Percentiles rank a stretch among this genome's conserved stretches.
phyloP scores from a whole-genome alignment of 2,113 vertebrate genomes.

The Octodon degus region DNA sequence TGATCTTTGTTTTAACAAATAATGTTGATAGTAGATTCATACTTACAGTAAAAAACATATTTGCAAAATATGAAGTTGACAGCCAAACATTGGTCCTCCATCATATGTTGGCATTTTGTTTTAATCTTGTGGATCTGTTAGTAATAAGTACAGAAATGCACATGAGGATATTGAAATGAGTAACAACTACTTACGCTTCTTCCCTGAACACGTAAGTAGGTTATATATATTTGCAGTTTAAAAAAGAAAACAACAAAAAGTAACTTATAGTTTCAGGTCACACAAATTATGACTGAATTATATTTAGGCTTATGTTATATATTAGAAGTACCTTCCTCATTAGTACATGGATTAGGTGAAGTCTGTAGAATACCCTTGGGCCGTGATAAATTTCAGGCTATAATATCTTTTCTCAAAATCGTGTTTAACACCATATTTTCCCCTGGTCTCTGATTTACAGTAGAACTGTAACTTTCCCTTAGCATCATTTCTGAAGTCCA shows the following conservation, averaged over 20 bases:
- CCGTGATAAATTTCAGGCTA: background rate
- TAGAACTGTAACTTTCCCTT: background rate
- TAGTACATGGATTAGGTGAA: background rate
- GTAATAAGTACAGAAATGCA: background rate
- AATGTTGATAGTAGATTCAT: background rate
- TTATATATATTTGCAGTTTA: background rate
- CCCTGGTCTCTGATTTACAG: background rate
- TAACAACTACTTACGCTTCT: background rate
- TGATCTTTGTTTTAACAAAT: background rate
- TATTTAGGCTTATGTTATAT: background rate
- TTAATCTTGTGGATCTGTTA: background rate
- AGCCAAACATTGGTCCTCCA: background rate
- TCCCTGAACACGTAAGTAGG: background rate
- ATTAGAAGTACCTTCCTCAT: background rate
- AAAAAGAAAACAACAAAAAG: background rate
- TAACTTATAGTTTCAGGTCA: background rate
- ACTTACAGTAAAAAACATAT: background rate
- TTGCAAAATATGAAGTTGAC: background rate
- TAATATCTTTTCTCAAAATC: background rate
- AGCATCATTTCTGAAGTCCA: background rate
- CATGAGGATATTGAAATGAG: background rate
- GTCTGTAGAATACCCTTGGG: background rate
- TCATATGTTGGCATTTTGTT: background rate
- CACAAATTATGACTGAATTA: background rate
- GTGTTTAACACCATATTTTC: background rate